Percentiles rank a stretch among this genome's conserved stretches.
Evolutionary conservation across 1,140 invertebrate species (phyloP).

Genomic region (Hylyphantes graminicola): DNA sequence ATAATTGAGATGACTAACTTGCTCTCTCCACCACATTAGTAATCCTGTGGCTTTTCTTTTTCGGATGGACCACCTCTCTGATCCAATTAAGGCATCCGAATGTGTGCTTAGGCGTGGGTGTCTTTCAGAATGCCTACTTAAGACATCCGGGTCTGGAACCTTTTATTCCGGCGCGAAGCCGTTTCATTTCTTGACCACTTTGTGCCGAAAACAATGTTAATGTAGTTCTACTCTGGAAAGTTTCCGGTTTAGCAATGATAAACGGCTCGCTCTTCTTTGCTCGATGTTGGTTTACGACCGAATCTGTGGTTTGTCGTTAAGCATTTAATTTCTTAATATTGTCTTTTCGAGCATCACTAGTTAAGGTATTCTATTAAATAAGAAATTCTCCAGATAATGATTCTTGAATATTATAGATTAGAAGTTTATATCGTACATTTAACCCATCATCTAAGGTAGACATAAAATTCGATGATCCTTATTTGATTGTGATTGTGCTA

Average conservation of each 20-base stretch:
- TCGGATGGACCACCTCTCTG: constrained; percentile 6
- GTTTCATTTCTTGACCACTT: constrained; percentile 21
- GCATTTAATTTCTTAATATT: no score
- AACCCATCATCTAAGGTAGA: no score
- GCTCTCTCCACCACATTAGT: constrained; percentile 19
- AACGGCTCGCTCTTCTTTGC: no score
- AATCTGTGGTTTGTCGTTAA: no score
- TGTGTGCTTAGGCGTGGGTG: constrained; percentile 4
- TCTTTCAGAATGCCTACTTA: background rate
- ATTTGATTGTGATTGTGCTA: no score
- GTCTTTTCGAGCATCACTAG: no score
- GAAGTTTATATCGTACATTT: no score
- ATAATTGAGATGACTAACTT: background rate
- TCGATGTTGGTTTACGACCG: no score
- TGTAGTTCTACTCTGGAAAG: constrained; percentile 5
- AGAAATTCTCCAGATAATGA: no score
- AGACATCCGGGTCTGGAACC: constrained; percentile 18
- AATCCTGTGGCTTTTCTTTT: background rate
- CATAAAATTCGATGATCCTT: no score
- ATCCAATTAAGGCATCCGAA: constrained; percentile 25
- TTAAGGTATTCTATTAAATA: no score
- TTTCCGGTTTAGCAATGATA: constrained; percentile 5
- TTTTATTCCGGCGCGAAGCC: background rate
- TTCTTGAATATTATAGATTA: no score
- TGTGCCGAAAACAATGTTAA: constrained; percentile 5